phyloP scores from a whole-genome alignment of 2,113 vertebrate species.

The Smithornis capensis region DNA sequence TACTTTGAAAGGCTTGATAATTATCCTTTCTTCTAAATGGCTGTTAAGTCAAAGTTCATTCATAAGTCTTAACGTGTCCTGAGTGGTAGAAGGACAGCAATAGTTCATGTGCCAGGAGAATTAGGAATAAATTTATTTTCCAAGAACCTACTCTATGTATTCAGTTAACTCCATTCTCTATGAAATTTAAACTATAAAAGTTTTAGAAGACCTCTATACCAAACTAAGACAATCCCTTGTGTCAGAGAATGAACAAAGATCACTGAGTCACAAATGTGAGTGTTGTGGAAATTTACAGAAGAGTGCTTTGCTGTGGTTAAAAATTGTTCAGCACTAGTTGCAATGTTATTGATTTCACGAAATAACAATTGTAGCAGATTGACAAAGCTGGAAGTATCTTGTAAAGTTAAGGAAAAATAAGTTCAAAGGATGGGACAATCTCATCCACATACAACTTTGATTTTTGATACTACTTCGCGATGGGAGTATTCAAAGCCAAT shows the following conservation, averaged over 20 bases:
- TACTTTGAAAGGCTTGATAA: not conserved
- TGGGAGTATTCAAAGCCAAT: not conserved
- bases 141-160: not conserved
- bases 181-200: not conserved
- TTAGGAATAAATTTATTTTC: not conserved
- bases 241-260: not conserved
- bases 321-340: not conserved
- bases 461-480: not conserved
- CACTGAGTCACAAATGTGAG: not conserved
- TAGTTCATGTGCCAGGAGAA: not conserved
- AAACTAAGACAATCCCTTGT: not conserved
- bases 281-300: not conserved
- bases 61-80: not conserved
- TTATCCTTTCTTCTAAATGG: not conserved
- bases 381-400: not conserved
- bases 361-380: not conserved
- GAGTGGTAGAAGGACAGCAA: not conserved
- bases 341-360: not conserved
- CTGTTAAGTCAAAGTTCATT: not conserved
- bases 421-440: not conserved
- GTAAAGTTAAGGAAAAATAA: not conserved
- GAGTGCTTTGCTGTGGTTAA: not conserved
- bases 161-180: not conserved
- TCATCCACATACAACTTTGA: not conserved
- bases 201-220: not conserved